Base-by-base conservation (phyloP, 2,113 vertebrate species). In the Panurus biarmicus region DNA sequence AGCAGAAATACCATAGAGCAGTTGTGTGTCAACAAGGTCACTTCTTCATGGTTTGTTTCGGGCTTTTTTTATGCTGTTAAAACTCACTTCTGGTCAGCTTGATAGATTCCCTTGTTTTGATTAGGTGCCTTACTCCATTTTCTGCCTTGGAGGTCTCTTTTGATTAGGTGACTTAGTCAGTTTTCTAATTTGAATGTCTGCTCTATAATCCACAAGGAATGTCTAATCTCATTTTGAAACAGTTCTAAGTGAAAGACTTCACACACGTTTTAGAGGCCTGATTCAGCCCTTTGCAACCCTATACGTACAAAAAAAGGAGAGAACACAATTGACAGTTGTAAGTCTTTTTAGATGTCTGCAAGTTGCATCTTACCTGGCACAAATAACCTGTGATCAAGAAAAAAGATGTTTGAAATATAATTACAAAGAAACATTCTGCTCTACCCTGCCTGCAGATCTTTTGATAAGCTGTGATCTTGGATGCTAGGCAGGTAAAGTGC, bases 11-110 rank as follows among this genome's bases (percentile, higher is more conserved):
- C 20, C 81, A n/a, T n/a, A n/a, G n/a, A n/a, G 56, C 50, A 61
- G 7, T 16, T 6, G 0, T 60, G 82, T 66, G 8, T 16, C 24
- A 40, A 0, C 1, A 0, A 1, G 3, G 42, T 58, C 13, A 6
- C 22, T n/a, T 31, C 44, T 61, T 22, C 25, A 2, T 31, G 1
- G 3, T 8, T 10, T 35, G 19, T 28, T 42, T 26, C 8, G 21
- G 23, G 7, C 0, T 3, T 44, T 36, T 21, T 71, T 26, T 2
- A 12, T 42, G 9, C 7, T 56, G 7, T 54, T 67, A 62, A 73
- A 70, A 38, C 12, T 65, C 25, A 22, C 6, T 70, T 65, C 28
- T 51, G 26, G 36, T 54, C 60, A 80, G 11, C 18, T 38, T 48
- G 7, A 12, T 6, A 1, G 3, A 10, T 44, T 45, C 40, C 13